These are phyloP conservation scores for Scolopax bukidnonensis DNA, from an alignment of 2,797 vertebrate genomes.

Conservation along the genomic window DNA sequence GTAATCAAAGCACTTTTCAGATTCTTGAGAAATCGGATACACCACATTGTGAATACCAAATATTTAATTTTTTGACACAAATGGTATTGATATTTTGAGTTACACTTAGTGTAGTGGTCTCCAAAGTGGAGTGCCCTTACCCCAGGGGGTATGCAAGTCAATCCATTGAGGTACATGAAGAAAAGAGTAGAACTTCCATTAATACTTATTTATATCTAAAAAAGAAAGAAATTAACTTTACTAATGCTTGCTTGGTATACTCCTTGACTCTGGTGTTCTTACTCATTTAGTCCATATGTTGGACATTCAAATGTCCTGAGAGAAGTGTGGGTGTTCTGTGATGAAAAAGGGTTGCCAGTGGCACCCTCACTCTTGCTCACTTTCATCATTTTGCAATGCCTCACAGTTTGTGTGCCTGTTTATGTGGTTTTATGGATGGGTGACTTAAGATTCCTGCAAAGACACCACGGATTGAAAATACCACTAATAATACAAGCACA, in stretches of 20 bases:
- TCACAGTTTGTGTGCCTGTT: not conserved
- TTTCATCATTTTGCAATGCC: not conserved
- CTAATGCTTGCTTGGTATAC: not conserved
- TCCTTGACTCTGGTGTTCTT: not conserved
- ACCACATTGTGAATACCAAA: not conserved
- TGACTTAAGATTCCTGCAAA: not conserved
- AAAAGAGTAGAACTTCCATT: not conserved
- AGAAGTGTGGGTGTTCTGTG: not conserved
- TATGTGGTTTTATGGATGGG: not conserved
- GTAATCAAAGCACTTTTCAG: not conserved
- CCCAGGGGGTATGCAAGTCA: not conserved
- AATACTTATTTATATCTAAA: not conserved
- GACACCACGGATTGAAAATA: not conserved
- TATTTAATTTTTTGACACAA: not conserved
- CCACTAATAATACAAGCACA: not conserved
- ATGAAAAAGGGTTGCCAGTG: not conserved
- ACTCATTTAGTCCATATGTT: not conserved
- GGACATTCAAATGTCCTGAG: not conserved
- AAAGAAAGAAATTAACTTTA: not conserved
- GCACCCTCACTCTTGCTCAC: not conserved
- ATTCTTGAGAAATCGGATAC: too few relatives aligned
- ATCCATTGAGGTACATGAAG: fast-evolving
- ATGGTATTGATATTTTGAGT: not conserved
- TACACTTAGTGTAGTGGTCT: not conserved
- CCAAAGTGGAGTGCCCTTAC: not conserved